Evolutionary conservation across 2,888 invertebrate genomes (phyloP).

Genomic region (Pachliopta kotzebuea): DNA sequence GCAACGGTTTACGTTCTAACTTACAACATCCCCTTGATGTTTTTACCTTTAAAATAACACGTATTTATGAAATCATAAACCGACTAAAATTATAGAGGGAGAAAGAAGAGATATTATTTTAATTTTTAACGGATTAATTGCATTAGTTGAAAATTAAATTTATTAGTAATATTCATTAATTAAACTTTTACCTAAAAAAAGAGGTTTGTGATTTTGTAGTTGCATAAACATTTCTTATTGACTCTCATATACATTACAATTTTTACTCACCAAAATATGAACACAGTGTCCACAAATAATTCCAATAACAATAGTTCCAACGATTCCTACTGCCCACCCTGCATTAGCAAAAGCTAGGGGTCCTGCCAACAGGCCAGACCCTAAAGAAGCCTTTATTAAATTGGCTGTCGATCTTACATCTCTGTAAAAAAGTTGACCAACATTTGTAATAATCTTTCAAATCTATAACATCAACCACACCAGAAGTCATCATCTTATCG

Average conservation of each 20-base stretch:
- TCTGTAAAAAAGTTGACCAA: conserved; percentile 47
- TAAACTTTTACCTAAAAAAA: no score
- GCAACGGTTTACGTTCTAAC: conserved; percentile 67
- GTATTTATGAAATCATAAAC: not conserved
- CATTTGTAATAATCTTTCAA: not conserved
- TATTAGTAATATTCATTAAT: no score
- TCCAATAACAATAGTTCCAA: conserved; percentile 73
- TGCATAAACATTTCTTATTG: no score
- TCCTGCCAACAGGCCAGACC: conserved; percentile 87
- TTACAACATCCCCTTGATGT: conserved; percentile 69
- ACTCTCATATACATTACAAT: no score
- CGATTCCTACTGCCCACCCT: conserved; percentile 83
- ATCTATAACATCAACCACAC: no score
- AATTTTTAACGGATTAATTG: no score
- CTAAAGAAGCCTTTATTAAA: conserved; percentile 77
- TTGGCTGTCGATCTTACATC: conserved; percentile 68
- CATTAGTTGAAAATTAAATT: no score
- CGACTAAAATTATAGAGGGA: no score
- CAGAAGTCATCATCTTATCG: no score
- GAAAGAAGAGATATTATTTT: no score
- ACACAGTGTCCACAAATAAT: conserved; percentile 72
- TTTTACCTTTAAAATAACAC: conserved; percentile 52
- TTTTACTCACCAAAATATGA: conserved; percentile 64
- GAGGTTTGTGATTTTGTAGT: no score
- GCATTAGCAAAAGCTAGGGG: conserved; percentile 85